These are phyloP conservation scores for Malurus melanocephalus DNA, from an alignment of 2,113 vertebrate genomes.

Conservation along the genomic window DNA sequence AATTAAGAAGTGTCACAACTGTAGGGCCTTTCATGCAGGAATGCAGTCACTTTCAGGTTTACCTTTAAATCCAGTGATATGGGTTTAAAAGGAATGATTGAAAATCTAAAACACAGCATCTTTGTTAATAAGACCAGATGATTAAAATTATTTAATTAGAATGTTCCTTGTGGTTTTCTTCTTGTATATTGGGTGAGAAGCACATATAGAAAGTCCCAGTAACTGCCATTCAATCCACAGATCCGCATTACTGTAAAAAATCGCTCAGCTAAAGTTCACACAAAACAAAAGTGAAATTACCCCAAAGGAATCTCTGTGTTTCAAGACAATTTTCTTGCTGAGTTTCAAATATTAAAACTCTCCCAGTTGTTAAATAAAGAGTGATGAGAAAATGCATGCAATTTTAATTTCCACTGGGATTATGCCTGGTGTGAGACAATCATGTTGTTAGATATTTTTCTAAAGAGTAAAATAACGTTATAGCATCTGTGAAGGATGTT, in stretches of 20 bases:
- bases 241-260: neutral
- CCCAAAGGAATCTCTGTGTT: slow-evolving; percentile 58
- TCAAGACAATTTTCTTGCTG: slow-evolving; percentile 58
- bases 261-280: slow-evolving; percentile 17
- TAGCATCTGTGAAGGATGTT: slow-evolving; percentile 12
- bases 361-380: slow-evolving; percentile 66
- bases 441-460: slow-evolving; percentile 47
- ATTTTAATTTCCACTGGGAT: slow-evolving; percentile 66
- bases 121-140: neutral
- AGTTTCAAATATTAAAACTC: slow-evolving; percentile 61
- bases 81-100: neutral
- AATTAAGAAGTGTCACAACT: neutral
- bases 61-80: neutral
- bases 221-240: neutral
- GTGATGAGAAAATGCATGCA: slow-evolving; percentile 59
- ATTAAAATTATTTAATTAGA: neutral
- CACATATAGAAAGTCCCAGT: neutral
- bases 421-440: slow-evolving; percentile 56
- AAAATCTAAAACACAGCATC: neutral
- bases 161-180: neutral
- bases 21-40: neutral
- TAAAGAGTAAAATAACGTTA: slow-evolving; percentile 40
- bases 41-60: neutral
- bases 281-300: slow-evolving; percentile 49
- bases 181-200: neutral